These are phyloP conservation scores for Petroica traversi DNA, from an alignment of 2,113 vertebrate genomes.

Conservation along the genomic window DNA sequence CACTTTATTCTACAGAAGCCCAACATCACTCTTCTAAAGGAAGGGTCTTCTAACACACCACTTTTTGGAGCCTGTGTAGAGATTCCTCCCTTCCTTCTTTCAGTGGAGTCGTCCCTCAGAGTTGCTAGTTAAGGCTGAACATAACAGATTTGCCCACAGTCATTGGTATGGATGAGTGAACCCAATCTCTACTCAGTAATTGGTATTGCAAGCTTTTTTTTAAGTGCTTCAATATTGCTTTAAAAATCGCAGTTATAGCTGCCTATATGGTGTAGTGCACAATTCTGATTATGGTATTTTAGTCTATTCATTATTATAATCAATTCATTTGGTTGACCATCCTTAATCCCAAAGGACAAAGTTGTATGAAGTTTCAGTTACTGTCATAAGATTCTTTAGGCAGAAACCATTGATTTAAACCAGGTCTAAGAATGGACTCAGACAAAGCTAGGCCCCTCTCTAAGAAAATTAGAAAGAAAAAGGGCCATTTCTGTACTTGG, in stretches of 20 bases:
- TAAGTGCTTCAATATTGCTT: neutral
- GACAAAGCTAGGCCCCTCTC: neutral
- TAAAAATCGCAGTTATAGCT: neutral
- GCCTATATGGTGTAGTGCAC: neutral
- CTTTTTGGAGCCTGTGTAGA: neutral
- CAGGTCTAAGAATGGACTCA: neutral
- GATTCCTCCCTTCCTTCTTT: neutral
- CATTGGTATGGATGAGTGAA: neutral
- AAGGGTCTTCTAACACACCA: neutral
- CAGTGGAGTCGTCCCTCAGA: neutral
- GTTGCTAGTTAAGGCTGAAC: neutral
- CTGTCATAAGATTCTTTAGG: neutral
- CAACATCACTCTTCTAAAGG: neutral
- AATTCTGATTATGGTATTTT: neutral
- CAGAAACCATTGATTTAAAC: neutral
- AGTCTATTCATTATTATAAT: neutral
- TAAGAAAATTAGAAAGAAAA: neutral
- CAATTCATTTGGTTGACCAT: neutral
- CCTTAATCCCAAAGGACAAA: neutral
- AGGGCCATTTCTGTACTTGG: neutral
- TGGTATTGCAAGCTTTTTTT: neutral
- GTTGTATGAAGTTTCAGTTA: neutral
- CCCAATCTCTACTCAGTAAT: neutral
- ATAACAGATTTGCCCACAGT: neutral
- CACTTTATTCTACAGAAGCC: neutral